Evolutionary conservation across 2,113 vertebrate genomes (phyloP).

Genomic region (Lipophrys pholis): DNA sequence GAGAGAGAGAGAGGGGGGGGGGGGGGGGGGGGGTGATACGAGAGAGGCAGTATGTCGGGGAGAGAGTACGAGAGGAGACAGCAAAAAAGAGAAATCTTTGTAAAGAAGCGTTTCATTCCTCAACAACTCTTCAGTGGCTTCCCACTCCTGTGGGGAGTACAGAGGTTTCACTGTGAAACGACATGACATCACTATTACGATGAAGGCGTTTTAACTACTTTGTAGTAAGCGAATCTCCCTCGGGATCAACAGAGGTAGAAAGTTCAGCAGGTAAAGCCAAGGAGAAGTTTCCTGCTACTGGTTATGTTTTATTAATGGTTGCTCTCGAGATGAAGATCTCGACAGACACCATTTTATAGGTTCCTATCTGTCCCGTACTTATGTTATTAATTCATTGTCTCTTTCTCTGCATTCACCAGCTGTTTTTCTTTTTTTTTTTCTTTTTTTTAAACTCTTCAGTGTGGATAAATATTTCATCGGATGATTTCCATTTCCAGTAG

Average conservation of each 20-base stretch:
- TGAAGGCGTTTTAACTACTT: conserved; percentile 42
- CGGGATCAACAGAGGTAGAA: conserved; percentile 52
- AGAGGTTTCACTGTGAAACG: conserved; percentile 55
- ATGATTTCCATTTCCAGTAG: conserved; percentile 65
- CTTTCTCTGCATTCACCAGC: conserved; percentile 29
- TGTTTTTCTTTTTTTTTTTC: conserved; percentile 49
- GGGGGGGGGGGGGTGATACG: background rate
- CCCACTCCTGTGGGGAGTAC: conserved; percentile 38
- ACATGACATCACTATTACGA: conserved; percentile 46
- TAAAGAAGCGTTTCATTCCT: conserved; percentile 36
- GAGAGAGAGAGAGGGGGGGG: too few species aligned
- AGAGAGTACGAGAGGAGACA: conserved; percentile 1
- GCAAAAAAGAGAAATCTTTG: conserved; percentile 28
- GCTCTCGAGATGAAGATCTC: conserved; percentile 17
- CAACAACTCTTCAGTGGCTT: conserved; percentile 32
- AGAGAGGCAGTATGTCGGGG: conserved; percentile 1
- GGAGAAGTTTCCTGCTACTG: conserved; percentile 45
- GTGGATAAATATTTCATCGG: conserved; percentile 68
- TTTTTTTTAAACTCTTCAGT: conserved; percentile 2
- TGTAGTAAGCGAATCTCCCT: conserved; percentile 53
- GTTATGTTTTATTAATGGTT: conserved; percentile 43
- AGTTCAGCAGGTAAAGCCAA: conserved; percentile 50
- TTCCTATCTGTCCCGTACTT: conserved; percentile 40
- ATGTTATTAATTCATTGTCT: conserved; percentile 53
- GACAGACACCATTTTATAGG: conserved; percentile 25